Conservation (phyloP, 2,888 invertebrate genomes). For the Bembecia ichneumoniformis region DNA sequence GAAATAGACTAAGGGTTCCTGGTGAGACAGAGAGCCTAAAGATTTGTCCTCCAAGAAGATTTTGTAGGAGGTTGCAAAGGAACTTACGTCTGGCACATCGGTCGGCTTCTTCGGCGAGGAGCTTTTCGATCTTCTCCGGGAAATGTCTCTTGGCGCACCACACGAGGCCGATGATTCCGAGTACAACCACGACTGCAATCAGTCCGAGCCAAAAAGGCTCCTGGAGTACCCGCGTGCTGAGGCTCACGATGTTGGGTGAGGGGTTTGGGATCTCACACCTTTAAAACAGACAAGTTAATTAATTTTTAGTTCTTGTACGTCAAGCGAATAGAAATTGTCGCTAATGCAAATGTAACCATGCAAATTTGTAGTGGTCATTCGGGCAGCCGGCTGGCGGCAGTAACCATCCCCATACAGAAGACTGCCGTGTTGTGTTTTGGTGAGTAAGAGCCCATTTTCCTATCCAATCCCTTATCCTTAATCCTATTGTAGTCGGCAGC, state of each 20-base stretch:
- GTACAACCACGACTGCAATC: slow-evolving; percentile 85
- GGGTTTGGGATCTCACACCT: slow-evolving; percentile 81
- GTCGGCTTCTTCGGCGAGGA: slow-evolving; percentile 84
- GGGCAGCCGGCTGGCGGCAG: no score
- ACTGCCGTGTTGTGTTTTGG: no score
- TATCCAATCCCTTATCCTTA: no score
- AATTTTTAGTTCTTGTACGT: not conserved
- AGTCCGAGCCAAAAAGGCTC: slow-evolving; percentile 93
- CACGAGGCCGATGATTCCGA: slow-evolving; percentile 83
- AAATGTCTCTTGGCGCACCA: slow-evolving; percentile 91
- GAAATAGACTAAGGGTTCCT: slow-evolving; percentile 16
- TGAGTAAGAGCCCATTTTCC: no score
- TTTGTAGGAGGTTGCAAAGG: slow-evolving; percentile 3
- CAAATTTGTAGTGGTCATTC: no score
- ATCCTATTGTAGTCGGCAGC: no score
- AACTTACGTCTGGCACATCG: slow-evolving; percentile 78
- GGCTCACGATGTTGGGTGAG: slow-evolving; percentile 54
- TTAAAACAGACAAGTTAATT: slow-evolving; percentile 10
- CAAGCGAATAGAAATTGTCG: no score
- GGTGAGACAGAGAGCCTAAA: slow-evolving; percentile 31
- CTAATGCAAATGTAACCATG: no score
- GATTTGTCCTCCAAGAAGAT: slow-evolving; percentile 36
- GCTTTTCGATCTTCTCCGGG: slow-evolving; percentile 87
- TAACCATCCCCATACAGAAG: no score
- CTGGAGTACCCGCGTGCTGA: slow-evolving; percentile 86